Conservation (phyloP, 2,113 vertebrate genomes). For the Amphilophus citrinellus region DNA sequence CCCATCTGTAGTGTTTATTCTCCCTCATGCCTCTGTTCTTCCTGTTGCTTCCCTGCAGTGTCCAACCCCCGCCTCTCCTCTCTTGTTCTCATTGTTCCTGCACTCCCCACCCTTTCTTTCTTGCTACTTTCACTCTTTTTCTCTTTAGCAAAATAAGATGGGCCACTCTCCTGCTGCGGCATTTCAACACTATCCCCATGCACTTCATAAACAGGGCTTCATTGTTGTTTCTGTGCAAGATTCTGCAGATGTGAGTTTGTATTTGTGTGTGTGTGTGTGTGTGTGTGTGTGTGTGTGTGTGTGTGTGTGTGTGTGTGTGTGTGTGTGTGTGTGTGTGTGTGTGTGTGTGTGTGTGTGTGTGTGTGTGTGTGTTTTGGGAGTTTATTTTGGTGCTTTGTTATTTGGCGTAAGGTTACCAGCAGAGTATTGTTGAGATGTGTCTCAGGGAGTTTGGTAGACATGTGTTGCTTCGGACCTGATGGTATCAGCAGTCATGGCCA, state of each 20-base stretch:
- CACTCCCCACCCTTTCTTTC: constrained; percentile 47
- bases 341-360: no score
- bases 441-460: constrained; percentile 45
- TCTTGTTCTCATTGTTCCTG: constrained; percentile 32
- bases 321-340: not conserved
- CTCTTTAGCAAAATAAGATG: constrained; percentile 64
- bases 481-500: constrained; percentile 49
- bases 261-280: not conserved
- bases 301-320: no score
- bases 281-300: no score
- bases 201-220: constrained; percentile 54
- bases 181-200: constrained; percentile 57
- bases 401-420: constrained; percentile 13
- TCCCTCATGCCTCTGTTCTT: constrained; percentile 58
- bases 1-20: constrained; percentile 71
- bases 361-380: not conserved
- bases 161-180: constrained; percentile 67
- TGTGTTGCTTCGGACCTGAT: constrained; percentile 16
- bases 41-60: constrained; percentile 53
- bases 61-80: constrained; percentile 47
- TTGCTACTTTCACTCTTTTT: constrained; percentile 65
- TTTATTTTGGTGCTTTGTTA: constrained; percentile 18
- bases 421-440: constrained; percentile 29
- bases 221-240: constrained; percentile 43
- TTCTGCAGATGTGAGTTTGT: not conserved